Base-by-base conservation (phyloP, 1,140 invertebrate species). In the Zaprionus ornatus region DNA sequence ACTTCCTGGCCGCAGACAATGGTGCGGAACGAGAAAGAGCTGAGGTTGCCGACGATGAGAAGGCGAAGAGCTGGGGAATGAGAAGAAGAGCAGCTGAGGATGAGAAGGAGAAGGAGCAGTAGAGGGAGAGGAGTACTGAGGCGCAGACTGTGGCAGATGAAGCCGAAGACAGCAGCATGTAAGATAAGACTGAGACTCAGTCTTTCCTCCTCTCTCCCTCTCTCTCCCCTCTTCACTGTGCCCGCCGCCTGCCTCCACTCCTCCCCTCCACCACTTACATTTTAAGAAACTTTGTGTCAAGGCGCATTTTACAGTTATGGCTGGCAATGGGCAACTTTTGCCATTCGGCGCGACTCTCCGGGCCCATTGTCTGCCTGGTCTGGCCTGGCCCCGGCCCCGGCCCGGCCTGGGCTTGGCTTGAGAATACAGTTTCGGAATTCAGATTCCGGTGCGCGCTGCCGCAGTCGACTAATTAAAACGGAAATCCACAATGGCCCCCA, bases 251-350 rank as follows among this genome's bases (percentile, higher is more conserved):
- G 10, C 9, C 23, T 17, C 48, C 50, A 2, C 29, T 4, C 21
- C 13, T 25, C 12, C 19, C 13, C 40, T n/a, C n/a, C n/a, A n/a
- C 19, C 29, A 35, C 40, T 42, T n/a, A 42, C 48, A 27, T 57
- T 37, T 42, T n/a, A 42, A 56, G 70, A 78, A 90, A 81, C 74
- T 90, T 88, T 88, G 80, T 85, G 85, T 90, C 85, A 88, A 84
- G 85, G 80, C 80, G 75, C 85, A 90, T 90, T 88, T 90, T 79
- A 85, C 85, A 85, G 79, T 90, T 90, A 90, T 90, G 76, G 72
- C 84, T 84, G 77, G 75, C 77, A 68, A 69, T 78, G 77, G 84
- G 66, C 59, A 88, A 90, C 85, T 90, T 88, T 90, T 90, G 75
- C 85, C 76, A 67, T 79, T 64, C 65, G 61, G 57, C 52, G 37